Base-by-base conservation (phyloP, 2,113 vertebrate species). In the Pycnonotus jocosus region DNA sequence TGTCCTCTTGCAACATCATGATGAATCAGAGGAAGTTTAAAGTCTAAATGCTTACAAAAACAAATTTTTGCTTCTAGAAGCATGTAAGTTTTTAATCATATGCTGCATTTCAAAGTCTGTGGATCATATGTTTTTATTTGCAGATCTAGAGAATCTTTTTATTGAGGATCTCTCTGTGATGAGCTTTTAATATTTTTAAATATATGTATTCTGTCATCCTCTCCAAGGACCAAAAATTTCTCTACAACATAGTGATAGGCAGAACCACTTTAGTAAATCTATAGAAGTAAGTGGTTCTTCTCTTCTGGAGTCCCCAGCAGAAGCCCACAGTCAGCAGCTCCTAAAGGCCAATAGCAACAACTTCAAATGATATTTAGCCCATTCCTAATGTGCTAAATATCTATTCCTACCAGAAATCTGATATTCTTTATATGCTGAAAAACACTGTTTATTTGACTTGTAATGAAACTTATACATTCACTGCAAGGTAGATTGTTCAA, bases 391-490 rank as follows among this genome's bases (percentile, higher is more conserved):
- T 38, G 38, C 38, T 38, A 38, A 38, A 54, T 22, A 31, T 54
- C 66, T 89, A 33, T 84, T 93, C 70, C 31, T 71, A 74, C 81
- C 48, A 88, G 87, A 91, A 80, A 70, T 68, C n/a, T 44, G 73
- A 54, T 82, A 74, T 70, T 38, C 42, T 81, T 81, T 66, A 12
- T 40, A 38, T 56, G 38, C 9, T 23, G 9, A 85, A 76, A 65
- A 84, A 51, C 44, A 78, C 10, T 27, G 3, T 53, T 73, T 78
- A 70, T 81, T 90, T 74, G 47, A 54, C 27, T 91, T 80, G 12
- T 23, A 53, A 50, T 62, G 14, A 69, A 73, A 61, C 23, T 79
- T 61, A 23, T 4, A 77, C 20, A 33, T 69, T 69, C 77, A 23
- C 16, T 53, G 56, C 14, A 62, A 62, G 86, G 50, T 8, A 77